A percentile compares a stretch with the other conserved stretches of the same genome.
These are phyloP conservation scores for Leptobrachium leishanense DNA, from an alignment of 2,113 vertebrate genomes.

Conservation along the genomic window DNA sequence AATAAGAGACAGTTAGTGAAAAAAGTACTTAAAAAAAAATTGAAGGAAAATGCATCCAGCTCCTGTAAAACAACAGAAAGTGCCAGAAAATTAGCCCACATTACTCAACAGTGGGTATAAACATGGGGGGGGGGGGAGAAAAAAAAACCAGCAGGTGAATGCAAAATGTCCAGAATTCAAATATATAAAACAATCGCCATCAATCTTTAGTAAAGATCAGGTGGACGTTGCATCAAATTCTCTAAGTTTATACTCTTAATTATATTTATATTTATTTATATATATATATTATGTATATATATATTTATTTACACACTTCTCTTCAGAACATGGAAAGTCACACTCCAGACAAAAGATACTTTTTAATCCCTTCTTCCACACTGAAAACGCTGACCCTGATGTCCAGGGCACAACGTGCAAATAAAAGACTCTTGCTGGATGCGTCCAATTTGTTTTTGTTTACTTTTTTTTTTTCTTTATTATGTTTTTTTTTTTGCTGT, in stretches of 20 bases:
- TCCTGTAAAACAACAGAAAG: conserved; percentile 63
- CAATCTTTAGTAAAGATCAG: conserved; percentile 23
- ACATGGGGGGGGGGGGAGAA: conserved; percentile 1
- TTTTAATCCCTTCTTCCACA: conserved; percentile 21
- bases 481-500: conserved; percentile 14
- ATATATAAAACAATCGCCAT: conserved; percentile 32
- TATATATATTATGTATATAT: conserved; percentile 43
- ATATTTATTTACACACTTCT: conserved; percentile 35
- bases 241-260: conserved; percentile 21
- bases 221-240: conserved; percentile 36
- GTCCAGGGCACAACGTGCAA: neutral
- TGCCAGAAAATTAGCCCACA: conserved; percentile 54
- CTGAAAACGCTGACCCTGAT: neutral
- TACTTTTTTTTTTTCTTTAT: conserved; percentile 12
- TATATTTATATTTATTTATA: conserved; percentile 25
- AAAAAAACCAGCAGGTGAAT: conserved; percentile 23
- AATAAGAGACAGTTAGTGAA: conserved; percentile 61
- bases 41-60: conserved; percentile 56
- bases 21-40: conserved; percentile 49
- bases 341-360: conserved; percentile 17
- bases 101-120: conserved; percentile 26
- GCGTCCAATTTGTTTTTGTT: neutral
- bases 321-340: conserved; percentile 24
- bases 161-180: conserved; percentile 33
- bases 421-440: neutral